Conservation (phyloP, 2,797 vertebrate species). For the Diglossa cyanea region DNA sequence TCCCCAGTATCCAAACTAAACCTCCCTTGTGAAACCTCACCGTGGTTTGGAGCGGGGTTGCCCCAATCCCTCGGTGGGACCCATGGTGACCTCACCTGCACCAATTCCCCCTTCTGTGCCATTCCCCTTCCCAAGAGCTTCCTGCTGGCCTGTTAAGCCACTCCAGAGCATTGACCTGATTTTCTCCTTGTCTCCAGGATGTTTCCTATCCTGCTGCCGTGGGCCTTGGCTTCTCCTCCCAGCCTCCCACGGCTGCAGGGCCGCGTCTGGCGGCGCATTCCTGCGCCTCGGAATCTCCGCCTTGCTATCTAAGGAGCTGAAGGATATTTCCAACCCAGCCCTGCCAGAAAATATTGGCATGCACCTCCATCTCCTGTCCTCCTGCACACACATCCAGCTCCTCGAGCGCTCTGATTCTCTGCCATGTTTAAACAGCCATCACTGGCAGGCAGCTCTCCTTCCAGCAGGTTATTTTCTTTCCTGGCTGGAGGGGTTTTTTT, state of each 20-base stretch:
- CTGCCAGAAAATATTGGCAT: conserved; percentile 37
- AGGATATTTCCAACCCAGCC: conserved; percentile 27
- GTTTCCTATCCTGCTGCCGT: not conserved
- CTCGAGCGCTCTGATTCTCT: not conserved
- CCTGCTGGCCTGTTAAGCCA: not conserved
- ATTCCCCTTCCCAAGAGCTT: not conserved
- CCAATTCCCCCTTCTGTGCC: fast-evolving
- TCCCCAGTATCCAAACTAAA: not conserved
- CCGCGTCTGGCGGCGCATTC: not conserved
- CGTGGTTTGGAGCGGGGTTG: not conserved
- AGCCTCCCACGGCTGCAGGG: not conserved
- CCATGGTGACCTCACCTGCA: fast-evolving
- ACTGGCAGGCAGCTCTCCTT: not conserved
- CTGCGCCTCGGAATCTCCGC: not conserved
- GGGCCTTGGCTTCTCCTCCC: conserved; percentile 2
- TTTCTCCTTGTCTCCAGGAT: not conserved
- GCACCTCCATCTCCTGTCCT: not conserved
- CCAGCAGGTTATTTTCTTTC: not conserved
- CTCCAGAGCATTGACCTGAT: not conserved
- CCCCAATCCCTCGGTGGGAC: not conserved
- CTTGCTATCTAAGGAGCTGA: conserved; percentile 24
- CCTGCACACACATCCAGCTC: not conserved
- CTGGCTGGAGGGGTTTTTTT: not conserved
- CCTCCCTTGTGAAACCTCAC: not conserved
- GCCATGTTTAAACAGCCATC: not conserved